Percentiles rank a stretch among this genome's conserved stretches.
These are phyloP conservation scores for Macquaria ambigua DNA, from an alignment of 2,113 vertebrate genomes.

Conservation along the genomic window DNA sequence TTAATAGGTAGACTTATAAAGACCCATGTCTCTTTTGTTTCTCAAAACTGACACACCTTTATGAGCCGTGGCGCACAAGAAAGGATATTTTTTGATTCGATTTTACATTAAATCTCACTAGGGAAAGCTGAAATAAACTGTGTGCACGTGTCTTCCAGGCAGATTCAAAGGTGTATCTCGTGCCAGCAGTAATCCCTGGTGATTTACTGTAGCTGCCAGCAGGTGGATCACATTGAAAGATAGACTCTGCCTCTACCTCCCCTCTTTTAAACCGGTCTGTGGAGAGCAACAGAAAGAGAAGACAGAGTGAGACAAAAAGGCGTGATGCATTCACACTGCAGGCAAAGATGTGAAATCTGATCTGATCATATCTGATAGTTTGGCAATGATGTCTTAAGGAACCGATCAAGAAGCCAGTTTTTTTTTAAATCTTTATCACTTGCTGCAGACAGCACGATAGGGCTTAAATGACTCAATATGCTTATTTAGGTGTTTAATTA, in stretches of 20 bases:
- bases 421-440: background rate
- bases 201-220: slow-evolving; percentile 43
- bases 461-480: too few species aligned
- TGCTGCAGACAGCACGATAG: background rate
- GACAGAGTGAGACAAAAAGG: background rate
- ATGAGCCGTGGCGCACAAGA: background rate
- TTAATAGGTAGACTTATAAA: background rate
- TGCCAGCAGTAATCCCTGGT: slow-evolving; percentile 46
- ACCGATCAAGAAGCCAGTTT: background rate
- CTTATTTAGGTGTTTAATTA: too few species aligned
- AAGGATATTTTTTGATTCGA: background rate
- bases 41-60: background rate
- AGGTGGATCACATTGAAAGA: slow-evolving; percentile 21
- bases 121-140: background rate
- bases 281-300: background rate
- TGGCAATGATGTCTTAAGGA: background rate
- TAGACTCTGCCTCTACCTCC: slow-evolving; percentile 11
- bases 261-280: background rate
- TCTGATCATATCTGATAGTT: slow-evolving; percentile 6
- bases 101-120: background rate
- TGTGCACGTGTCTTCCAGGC: background rate
- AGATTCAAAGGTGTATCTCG: slow-evolving; percentile 28
- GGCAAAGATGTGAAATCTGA: slow-evolving; percentile 9
- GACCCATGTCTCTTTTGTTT: background rate
- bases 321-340: slow-evolving; percentile 8